Percentiles rank a stretch among this genome's conserved stretches.
These are phyloP conservation scores for Vireo altiloquus DNA, from an alignment of 2,113 vertebrate species.

Conservation along the genomic window DNA sequence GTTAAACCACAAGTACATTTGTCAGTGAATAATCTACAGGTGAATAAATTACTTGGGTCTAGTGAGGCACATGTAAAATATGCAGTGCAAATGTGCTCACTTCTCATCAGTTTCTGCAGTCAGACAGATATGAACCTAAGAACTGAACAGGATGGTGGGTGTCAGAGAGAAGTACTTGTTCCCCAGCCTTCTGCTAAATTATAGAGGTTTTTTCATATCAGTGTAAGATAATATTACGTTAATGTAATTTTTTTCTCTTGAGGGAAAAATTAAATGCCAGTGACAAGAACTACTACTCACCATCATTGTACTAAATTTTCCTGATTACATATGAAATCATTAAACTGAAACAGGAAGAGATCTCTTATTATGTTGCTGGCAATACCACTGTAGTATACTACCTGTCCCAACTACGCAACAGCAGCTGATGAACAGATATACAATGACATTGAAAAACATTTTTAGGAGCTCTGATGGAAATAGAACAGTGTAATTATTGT, in stretches of 20 bases:
- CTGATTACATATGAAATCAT: background rate
- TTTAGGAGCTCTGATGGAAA: background rate
- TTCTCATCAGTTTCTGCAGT: background rate
- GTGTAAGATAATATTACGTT: background rate
- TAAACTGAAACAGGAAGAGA: background rate
- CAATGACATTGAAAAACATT: background rate
- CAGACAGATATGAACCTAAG: background rate
- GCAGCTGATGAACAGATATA: background rate
- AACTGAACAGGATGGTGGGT: background rate
- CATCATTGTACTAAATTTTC: background rate
- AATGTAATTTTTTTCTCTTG: background rate
- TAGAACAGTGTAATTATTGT: background rate
- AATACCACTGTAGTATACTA: background rate
- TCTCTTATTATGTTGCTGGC: background rate
- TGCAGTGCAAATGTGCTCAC: background rate
- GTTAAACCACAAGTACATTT: background rate
- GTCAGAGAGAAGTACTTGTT: background rate
- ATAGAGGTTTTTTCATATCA: background rate
- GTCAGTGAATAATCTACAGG: slow-evolving; percentile 29
- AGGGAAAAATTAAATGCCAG: background rate
- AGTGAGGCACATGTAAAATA: background rate
- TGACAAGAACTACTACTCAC: background rate
- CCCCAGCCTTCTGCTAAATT: background rate
- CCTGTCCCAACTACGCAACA: background rate
- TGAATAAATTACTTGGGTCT: background rate